These are phyloP conservation scores for Caenorhabditis japonica DNA, from an alignment of 2,888 invertebrate species.

Conservation along the genomic window DNA sequence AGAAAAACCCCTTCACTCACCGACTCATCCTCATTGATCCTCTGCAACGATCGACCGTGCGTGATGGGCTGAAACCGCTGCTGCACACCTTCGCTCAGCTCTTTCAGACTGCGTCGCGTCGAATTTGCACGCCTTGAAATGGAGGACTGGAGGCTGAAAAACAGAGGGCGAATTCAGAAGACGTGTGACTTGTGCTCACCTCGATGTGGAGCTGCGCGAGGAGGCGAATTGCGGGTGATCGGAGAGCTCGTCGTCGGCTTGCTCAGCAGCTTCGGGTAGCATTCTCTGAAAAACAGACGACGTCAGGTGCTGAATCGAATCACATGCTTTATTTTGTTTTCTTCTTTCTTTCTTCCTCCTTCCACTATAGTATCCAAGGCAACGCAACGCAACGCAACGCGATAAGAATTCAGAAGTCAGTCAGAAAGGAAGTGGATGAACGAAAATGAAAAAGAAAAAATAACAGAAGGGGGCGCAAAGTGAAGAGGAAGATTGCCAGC, in stretches of 20 bases:
- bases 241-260: conserved; percentile 43
- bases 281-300: conserved; percentile 46
- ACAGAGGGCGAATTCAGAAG: neutral
- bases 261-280: conserved; percentile 54
- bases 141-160: conserved; percentile 55
- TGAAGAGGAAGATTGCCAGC: conserved; percentile 24
- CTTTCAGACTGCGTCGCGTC: conserved; percentile 51
- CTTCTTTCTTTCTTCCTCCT: neutral
- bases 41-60: conserved; percentile 37
- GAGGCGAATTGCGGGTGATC: conserved; percentile 45
- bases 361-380: neutral
- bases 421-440: neutral
- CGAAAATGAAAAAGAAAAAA: conserved; percentile 5
- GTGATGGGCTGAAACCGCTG: conserved; percentile 45
- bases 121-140: conserved; percentile 53
- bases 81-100: conserved; percentile 48
- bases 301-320: neutral
- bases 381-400: conserved; percentile 3
- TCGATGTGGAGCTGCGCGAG: conserved; percentile 39
- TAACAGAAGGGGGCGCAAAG: neutral
- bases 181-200: conserved; percentile 5
- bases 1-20: conserved; percentile 7
- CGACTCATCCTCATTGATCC: conserved; percentile 49
- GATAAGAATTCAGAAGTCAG: conserved; percentile 4
- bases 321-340: neutral